A percentile compares a stretch with the other conserved stretches of the same genome.
These are phyloP conservation scores for Aplochiton taeniatus DNA, from an alignment of 2,797 vertebrate genomes.

Conservation along the genomic window DNA sequence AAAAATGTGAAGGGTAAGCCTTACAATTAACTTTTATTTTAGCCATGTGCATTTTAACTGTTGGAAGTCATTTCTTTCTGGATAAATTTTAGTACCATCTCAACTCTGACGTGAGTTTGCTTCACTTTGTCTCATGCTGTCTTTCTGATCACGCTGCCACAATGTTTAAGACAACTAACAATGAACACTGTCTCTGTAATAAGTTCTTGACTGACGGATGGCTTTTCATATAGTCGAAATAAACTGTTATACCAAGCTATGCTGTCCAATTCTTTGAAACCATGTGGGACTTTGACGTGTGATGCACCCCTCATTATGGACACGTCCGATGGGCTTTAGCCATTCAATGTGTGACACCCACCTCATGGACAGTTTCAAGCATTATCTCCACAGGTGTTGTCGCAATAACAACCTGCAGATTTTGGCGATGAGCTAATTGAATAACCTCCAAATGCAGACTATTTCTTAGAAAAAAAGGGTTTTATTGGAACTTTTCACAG, in stretches of 20 bases:
- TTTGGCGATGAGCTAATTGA: no score
- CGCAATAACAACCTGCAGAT: no score
- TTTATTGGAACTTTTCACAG: conserved; percentile 57
- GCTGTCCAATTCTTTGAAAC: no score
- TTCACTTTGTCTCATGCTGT: conserved; percentile 52
- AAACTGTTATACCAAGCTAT: conserved; percentile 64
- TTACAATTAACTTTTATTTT: no score
- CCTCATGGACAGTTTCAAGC: no score
- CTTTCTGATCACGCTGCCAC: conserved; percentile 68
- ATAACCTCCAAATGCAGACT: conserved; percentile 6
- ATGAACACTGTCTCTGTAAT: conserved; percentile 69
- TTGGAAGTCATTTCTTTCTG: conserved; percentile 72
- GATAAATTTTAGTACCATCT: conserved; percentile 58
- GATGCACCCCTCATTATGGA: no score
- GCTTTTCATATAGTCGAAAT: conserved; percentile 81
- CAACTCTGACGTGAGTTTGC: conserved; percentile 54
- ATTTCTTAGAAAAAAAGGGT: conserved; percentile 33
- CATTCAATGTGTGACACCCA: no score
- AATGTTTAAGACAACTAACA: conserved; percentile 72
- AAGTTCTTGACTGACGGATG: conserved; percentile 85
- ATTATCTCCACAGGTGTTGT: no score
- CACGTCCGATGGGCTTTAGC: no score
- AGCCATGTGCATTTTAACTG: conserved; percentile 70
- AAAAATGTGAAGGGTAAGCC: no score
- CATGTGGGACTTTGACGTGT: no score